phyloP scores from a whole-genome alignment of 30 jellyfish, hydroid and myxozoan genomes.

The Morbakka virulenta region DNA sequence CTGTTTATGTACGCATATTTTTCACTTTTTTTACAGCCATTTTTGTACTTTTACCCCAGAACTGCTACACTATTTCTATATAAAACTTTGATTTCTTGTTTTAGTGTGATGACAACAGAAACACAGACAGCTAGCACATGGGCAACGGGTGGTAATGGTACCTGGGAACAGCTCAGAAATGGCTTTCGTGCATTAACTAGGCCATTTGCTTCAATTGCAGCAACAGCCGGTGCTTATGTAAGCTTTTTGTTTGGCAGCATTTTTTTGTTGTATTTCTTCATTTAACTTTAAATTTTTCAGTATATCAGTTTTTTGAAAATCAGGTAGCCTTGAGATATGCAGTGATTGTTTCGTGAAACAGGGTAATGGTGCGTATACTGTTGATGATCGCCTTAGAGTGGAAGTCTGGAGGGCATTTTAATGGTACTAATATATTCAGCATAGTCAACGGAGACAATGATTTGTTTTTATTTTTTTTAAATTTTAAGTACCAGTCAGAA shows the following conservation, averaged over 20 bases:
- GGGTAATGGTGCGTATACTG: too few relatives aligned
- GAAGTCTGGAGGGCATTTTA: too few relatives aligned
- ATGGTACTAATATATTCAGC: too few relatives aligned
- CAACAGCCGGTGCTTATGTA: constrained; percentile 59
- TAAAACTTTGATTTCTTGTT: too few relatives aligned
- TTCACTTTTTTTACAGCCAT: not conserved
- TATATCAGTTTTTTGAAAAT: too few relatives aligned
- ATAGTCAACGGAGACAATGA: too few relatives aligned
- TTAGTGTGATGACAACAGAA: constrained; percentile 62
- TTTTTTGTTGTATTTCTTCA: not conserved
- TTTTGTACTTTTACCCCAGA: not conserved
- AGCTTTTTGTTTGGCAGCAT: not conserved
- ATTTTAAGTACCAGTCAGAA: too few relatives aligned
- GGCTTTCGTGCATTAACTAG: constrained; percentile 68
- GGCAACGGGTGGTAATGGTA: constrained; percentile 95
- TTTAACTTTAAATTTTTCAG: too few relatives aligned
- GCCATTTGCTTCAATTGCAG: constrained; percentile 75
- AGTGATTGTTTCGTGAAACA: too few relatives aligned
- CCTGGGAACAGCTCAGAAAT: constrained; percentile 69
- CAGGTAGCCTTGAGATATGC: too few relatives aligned
- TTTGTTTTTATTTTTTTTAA: too few relatives aligned
- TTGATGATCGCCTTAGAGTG: too few relatives aligned
- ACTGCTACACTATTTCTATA: not conserved
- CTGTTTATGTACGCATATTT: not conserved
- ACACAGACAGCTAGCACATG: constrained; percentile 65